Evolutionary conservation across 2,797 vertebrate genomes (phyloP), one percentile per base, ranked within the genome.

Genomic region (Erithacus rubecula): DNA sequence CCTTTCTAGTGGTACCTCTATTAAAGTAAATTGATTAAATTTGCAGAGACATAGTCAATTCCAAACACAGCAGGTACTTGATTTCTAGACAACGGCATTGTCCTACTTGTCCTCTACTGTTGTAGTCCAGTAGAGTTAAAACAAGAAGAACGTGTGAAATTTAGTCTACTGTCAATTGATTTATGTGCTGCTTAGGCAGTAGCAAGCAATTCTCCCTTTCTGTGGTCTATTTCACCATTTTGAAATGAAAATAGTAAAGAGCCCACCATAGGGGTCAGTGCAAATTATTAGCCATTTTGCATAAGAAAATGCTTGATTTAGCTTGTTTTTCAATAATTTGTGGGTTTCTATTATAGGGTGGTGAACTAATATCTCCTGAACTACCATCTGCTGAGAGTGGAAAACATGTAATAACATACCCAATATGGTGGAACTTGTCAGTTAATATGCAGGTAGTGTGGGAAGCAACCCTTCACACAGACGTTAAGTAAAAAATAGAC

Each of bases 21-120:
- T 71, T 62, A 92, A 96, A 86, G 70, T 95, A 94, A 97, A 97
- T 93, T 88, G 95, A 96, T 96, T 96, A 96, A 95, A 97, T 97
- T 97, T 68, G 17, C 83, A 92, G 84, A 93, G 85, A 94, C 92
- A 81, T 87, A 91, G 94, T 96, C 96, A 96, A 96, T 97, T 97
- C 96, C 94, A 84, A 86, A 89, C 96, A 94, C 90, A 83, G 92
- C 80, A 90, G 94, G 96, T 47, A 85, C 56, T 80, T 80, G 81
- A 93, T 92, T 93, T 95, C 74, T 71, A 82, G 53, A 87, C 82
- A 92, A 94, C 23, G 4, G 34, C 65, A 64, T 87, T 94, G 79
- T 67, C 63, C 74, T 80, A 47, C 85, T 83, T 89, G 85, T 88
- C 78, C 75, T 94, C 56, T 94, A 79, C 89, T 95, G 72, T 74